Conservation (phyloP, 2,888 invertebrate genomes). For the Ditylenchus weischeri region DNA sequence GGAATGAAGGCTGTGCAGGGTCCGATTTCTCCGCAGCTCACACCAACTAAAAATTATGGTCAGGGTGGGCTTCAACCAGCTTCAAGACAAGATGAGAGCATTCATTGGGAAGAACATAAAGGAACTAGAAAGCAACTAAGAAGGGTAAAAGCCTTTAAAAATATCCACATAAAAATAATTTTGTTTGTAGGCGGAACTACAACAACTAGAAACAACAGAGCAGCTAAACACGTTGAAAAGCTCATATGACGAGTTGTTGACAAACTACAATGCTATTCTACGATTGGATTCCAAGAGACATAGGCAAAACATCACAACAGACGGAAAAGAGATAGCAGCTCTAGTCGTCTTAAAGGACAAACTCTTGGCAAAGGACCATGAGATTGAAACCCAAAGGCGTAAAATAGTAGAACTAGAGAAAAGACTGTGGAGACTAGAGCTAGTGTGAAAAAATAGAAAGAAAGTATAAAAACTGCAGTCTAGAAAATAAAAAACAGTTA, state of each 20-base stretch:
- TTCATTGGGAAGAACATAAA: conserved; percentile 7
- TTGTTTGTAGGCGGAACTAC: conserved; percentile 22
- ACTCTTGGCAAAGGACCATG: conserved; percentile 47
- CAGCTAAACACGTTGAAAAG: conserved; percentile 23
- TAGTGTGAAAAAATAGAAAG: background rate
- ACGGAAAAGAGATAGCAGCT: conserved; percentile 25
- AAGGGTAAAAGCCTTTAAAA: background rate
- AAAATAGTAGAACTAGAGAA: conserved; percentile 30
- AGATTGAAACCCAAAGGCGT: conserved; percentile 37
- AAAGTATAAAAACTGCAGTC: no score
- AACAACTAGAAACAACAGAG: conserved; percentile 23
- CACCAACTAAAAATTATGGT: background rate
- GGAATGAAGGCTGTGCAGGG: no score
- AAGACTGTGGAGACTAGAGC: conserved; percentile 20
- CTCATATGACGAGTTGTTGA: conserved; percentile 24
- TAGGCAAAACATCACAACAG: conserved; percentile 2
- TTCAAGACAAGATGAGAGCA: background rate
- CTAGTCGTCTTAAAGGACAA: conserved; percentile 49
- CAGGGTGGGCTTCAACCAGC: background rate
- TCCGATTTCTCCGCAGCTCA: no score
- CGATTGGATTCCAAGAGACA: conserved; percentile 4
- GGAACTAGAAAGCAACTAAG: conserved; percentile 12
- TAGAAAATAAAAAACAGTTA: no score
- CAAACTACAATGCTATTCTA: conserved; percentile 25
- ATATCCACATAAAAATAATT: background rate